Base-by-base conservation (phyloP, 1,140 invertebrate genomes). In the Leptoteleia sp. region DNA sequence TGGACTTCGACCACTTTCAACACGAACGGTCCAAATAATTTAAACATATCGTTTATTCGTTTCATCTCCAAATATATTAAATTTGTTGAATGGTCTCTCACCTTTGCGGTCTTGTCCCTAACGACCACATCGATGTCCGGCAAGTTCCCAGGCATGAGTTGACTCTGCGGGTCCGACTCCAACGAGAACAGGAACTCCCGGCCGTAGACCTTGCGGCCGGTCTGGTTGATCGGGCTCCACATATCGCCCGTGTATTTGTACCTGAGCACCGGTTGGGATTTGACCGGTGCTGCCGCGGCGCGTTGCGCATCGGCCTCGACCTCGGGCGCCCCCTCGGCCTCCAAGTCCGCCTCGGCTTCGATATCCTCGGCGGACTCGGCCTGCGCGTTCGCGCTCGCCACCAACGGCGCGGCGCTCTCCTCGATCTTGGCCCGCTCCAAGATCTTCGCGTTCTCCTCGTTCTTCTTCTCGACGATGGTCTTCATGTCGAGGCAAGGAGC, bases 201-300 rank as follows among this genome's bases (percentile, higher is more conserved):
- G 64, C 95, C 93, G 86, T 97, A 98, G 25, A 92, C 91, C 84
- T 95, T 97, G 84, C 94, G 96, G 0, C 96, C 96, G 78, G 91
- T 91, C 8, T 91, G 92, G 87, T 97, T 96, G 11, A 93, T 82
- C 5, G 96, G 96, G 71, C 94, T 95, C 96, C 96, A 97, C 89
- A 97, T 96, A 82, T 94, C 95, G 4, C 91, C 90, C 54, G 88
- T 89, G 61, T 93, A 93, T 0, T 57, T 82, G 62, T 89, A 88
- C 67, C 86, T 90, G 2, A 88, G 76, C 8, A 19, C n/a, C n/a
- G n/a, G n/a, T n/a, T n/a, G n/a, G n/a, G n/a, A n/a, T n/a, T n/a
- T n/a, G n/a, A n/a, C n/a, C n/a, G n/a, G n/a, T n/a, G n/a, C n/a
- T n/a, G n/a, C n/a, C n/a, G n/a, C n/a, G n/a, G n/a, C n/a, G n/a